A percentile compares a stretch with the other conserved stretches of the same genome.
These are phyloP conservation scores for Volucella inflata DNA, from an alignment of 2,888 invertebrate species.

Conservation along the genomic window DNA sequence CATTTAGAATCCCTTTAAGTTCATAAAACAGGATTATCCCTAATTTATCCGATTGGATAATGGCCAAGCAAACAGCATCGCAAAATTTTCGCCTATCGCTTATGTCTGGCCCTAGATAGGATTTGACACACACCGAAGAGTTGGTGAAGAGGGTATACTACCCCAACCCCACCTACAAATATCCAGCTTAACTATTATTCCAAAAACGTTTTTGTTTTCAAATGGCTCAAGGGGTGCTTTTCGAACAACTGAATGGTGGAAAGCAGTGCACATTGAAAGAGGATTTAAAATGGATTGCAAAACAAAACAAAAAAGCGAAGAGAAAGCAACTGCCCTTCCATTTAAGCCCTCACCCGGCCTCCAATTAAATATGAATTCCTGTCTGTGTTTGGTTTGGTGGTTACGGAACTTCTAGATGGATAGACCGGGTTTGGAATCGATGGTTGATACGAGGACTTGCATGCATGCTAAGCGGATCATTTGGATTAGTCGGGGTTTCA, in stretches of 20 bases:
- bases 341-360: neutral
- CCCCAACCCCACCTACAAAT: neutral
- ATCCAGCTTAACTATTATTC: slow-evolving; percentile 22
- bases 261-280: slow-evolving; percentile 17
- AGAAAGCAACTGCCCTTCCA: too few species aligned
- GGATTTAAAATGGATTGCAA: slow-evolving; percentile 39
- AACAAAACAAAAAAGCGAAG: too few species aligned
- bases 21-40: slow-evolving; percentile 73
- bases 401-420: slow-evolving; percentile 14
- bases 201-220: slow-evolving; percentile 12
- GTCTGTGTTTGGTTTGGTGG: slow-evolving; percentile 30
- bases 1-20: slow-evolving; percentile 62
- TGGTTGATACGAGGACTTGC: slow-evolving; percentile 23
- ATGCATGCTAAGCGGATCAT: slow-evolving; percentile 28
- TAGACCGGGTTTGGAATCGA: neutral
- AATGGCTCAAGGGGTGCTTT: slow-evolving; percentile 11
- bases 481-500: slow-evolving; percentile 31
- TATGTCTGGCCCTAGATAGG: slow-evolving; percentile 7
- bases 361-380: slow-evolving; percentile 64
- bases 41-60: slow-evolving; percentile 74
- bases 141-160: neutral
- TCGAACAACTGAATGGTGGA: neutral
- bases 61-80: slow-evolving; percentile 70
- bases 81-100: slow-evolving; percentile 60
- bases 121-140: neutral